Evolutionary conservation across 2,113 vertebrate genomes (phyloP).

Genomic region (Grammomys dolichurus): DNA sequence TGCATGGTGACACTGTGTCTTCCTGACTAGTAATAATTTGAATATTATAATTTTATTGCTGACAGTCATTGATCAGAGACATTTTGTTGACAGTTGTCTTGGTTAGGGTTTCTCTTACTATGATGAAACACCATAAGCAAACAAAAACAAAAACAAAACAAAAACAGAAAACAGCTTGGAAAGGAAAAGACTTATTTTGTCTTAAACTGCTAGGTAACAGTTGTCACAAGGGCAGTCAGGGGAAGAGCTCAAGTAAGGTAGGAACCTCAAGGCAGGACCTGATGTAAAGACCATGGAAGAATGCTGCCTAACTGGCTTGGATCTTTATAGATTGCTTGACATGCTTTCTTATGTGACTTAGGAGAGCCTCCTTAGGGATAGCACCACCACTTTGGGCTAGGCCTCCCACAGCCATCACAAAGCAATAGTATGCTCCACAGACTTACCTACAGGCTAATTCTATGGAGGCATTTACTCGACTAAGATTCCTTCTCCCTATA

Average conservation of each 20-base stretch:
- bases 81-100: neutral
- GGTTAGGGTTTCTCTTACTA: neutral
- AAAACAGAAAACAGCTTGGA: neutral
- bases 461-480: neutral
- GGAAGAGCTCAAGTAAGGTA: neutral
- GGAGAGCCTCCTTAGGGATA: neutral
- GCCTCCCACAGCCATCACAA: neutral
- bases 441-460: neutral
- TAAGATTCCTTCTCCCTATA: neutral
- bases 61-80: neutral
- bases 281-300: neutral
- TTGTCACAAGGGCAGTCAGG: neutral
- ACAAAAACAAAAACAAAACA: too few species aligned
- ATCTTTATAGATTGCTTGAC: neutral
- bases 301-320: neutral
- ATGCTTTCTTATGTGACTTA: neutral
- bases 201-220: neutral
- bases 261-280: neutral
- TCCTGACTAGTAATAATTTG: neutral
- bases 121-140: neutral
- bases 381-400: neutral
- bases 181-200: neutral
- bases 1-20: neutral
- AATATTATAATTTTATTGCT: neutral
- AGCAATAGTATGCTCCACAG: neutral